These are phyloP conservation scores for Nothoprocta perdicaria DNA, from an alignment of 2,113 vertebrate genomes.

Conservation along the genomic window DNA sequence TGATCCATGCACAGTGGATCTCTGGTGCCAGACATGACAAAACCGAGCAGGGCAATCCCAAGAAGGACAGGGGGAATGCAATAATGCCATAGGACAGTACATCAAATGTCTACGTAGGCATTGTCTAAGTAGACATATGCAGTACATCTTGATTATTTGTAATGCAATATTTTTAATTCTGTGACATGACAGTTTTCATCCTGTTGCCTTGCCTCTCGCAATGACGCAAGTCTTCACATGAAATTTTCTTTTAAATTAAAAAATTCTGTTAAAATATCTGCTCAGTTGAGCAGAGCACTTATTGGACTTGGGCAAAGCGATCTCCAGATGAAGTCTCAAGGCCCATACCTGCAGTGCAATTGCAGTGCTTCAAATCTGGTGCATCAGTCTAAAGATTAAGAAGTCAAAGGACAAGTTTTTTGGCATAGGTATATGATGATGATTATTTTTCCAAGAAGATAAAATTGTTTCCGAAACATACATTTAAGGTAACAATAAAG, in stretches of 20 bases:
- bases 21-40: neutral
- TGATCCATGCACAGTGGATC: neutral
- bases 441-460: neutral
- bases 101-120: neutral
- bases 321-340: neutral
- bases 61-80: neutral
- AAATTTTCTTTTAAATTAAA: neutral
- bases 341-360: neutral
- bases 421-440: neutral
- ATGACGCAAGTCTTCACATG: neutral
- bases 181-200: neutral
- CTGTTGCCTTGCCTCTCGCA: neutral
- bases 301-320: neutral
- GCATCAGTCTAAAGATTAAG: slow-evolving; percentile 12
- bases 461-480: neutral
- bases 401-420: slow-evolving; percentile 34
- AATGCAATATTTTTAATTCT: neutral
- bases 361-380: neutral
- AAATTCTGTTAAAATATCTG: neutral
- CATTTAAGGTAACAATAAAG: neutral
- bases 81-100: neutral
- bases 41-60: neutral
- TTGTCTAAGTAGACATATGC: neutral
- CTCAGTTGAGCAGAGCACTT: neutral
- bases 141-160: neutral